Evolutionary conservation across 2,113 vertebrate genomes (phyloP), one percentile per base, ranked within the genome.

Genomic region (Cryptomyrus ogoouensis): DNA sequence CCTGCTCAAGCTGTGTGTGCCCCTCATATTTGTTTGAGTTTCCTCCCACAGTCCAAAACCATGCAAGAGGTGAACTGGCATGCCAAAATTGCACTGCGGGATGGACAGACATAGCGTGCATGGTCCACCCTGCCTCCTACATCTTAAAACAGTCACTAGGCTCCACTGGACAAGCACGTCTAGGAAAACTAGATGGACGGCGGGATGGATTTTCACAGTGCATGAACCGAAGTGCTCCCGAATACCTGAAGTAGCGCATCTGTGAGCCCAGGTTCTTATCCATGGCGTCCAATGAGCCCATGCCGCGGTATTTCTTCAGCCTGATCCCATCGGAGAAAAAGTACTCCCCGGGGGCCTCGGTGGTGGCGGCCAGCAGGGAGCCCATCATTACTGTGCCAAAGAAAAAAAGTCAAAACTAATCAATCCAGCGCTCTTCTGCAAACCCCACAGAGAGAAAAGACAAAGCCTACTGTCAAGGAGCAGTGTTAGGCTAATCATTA

Each of bases 241-340:
- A 46, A n/a, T 93, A 99, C 98, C 98, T 99, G 95, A 99, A 99
- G 91, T 99, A 99, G 90, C 98, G 95, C 89, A 96, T 98, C 95
- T 99, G 98, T 90, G 98, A 99, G 92, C 98, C 98, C 90, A 99
- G 92, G 92, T 99, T 98, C 94, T 99, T 99, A 95, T 99, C 98
- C 98, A 99, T 99, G 93, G 98, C 98, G 53, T 99, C 98, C 0
- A 99, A 94, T 0, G 98, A 99, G 42, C 98, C 98, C 98, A 99
- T 99, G 31, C 98, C 98, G 0, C 98, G 96, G 88, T 99, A 99
- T 62, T 99, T 99, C 95, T 99, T 99, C 83, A 99, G 94, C 92
- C 98, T 94, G 92, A 99, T 98, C 50, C 98, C 98, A n/a, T 99
- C 98, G 0, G 98, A 98, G 94, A 99, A 99, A 95, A 98, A 99